phyloP scores from a whole-genome alignment of 2,888 invertebrate genomes.

The Lamellibrachia columna region DNA sequence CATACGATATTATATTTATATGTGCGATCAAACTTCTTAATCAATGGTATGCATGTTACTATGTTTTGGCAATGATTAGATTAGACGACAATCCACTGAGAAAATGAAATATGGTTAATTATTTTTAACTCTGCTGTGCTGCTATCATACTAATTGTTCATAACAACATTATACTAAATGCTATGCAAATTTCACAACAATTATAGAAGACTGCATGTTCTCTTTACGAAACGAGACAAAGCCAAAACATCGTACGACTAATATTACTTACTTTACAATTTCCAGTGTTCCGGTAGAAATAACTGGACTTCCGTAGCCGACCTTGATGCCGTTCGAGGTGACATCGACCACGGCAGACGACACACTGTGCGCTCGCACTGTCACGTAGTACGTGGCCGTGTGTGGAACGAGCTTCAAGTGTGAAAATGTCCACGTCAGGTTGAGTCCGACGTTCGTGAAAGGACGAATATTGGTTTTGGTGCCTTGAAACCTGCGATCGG shows the following conservation, averaged over 20 bases:
- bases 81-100: no score
- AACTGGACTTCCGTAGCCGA: background rate
- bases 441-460: background rate
- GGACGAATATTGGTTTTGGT: background rate
- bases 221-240: background rate
- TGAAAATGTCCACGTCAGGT: background rate
- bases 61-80: no score
- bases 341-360: background rate
- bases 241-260: background rate
- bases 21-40: no score
- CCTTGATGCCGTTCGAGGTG: background rate
- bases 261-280: background rate
- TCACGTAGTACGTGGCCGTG: background rate
- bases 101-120: no score
- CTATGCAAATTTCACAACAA: no score
- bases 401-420: background rate
- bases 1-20: no score
- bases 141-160: no score
- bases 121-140: no score
- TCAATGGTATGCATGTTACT: no score
- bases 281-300: background rate
- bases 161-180: no score
- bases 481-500: conserved; percentile 46
- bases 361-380: background rate
- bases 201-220: no score